Evolutionary conservation across 2,797 vertebrate species (phyloP).

Genomic region (Lacerta bilineata): DNA sequence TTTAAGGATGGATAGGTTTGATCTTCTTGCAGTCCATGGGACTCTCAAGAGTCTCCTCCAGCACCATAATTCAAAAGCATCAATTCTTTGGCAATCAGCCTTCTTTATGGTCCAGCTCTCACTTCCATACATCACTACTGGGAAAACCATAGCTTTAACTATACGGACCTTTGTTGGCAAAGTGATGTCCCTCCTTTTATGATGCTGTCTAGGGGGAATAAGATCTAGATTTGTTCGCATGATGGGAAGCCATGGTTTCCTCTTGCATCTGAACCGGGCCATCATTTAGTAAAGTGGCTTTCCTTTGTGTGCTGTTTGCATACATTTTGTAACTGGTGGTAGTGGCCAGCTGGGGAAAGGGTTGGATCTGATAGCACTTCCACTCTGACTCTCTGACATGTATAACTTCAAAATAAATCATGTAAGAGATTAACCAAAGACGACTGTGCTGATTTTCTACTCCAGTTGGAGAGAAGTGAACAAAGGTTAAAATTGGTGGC

Average conservation of each 20-base stretch:
- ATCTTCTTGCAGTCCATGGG: too few species aligned
- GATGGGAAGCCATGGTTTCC: not conserved
- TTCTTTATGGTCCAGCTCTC: too few species aligned
- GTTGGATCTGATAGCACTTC: not conserved
- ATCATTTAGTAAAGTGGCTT: not conserved
- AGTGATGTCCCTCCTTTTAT: too few species aligned
- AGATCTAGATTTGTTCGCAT: not conserved
- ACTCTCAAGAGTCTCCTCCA: too few species aligned
- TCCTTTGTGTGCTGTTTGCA: not conserved
- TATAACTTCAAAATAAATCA: not conserved
- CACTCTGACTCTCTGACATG: not conserved
- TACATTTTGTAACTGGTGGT: not conserved
- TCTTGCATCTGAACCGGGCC: not conserved
- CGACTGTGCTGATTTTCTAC: not conserved
- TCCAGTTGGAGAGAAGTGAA: not conserved
- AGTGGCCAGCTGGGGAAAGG: not conserved
- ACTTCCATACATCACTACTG: too few species aligned
- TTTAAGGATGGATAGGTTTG: too few species aligned
- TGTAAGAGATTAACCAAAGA: not conserved
- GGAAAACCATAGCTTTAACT: too few species aligned
- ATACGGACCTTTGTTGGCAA: too few species aligned
- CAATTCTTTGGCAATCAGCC: too few species aligned
- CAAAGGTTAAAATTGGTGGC: not conserved
- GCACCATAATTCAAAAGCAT: too few species aligned
- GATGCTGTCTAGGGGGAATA: too few species aligned